phyloP scores from a whole-genome alignment of 2,888 invertebrate genomes.

The Pristionchus mayeri region DNA sequence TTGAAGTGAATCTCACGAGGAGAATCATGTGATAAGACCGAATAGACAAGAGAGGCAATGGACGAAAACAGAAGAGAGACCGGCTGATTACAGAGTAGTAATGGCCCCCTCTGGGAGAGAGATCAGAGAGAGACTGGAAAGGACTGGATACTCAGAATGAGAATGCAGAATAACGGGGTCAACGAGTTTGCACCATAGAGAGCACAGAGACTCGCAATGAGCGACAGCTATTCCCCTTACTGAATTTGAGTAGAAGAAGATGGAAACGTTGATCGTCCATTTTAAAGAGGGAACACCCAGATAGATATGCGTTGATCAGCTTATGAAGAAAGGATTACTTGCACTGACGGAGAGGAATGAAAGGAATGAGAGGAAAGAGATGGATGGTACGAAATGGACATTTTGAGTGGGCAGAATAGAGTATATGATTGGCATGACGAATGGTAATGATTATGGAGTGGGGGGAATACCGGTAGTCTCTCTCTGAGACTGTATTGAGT shows the following conservation, averaged over 20 bases:
- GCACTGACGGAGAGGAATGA: too few relatives aligned
- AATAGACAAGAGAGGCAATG: not conserved
- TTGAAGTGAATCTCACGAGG: not conserved
- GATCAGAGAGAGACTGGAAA: not conserved
- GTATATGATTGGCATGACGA: constrained; percentile 10
- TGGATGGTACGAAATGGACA: not conserved
- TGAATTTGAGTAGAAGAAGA: not conserved
- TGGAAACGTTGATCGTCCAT: not conserved
- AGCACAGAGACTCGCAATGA: not conserved
- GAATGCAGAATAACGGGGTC: constrained; percentile 39
- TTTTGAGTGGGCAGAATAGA: not conserved
- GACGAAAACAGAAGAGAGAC: not conserved
- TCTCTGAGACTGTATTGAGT: constrained; percentile 32
- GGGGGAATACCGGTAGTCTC: constrained; percentile 15
- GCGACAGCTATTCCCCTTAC: not conserved
- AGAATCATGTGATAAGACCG: constrained; percentile 22
- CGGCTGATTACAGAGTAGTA: not conserved
- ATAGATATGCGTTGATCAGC: not conserved
- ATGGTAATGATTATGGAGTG: constrained; percentile 32
- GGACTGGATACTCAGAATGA: not conserved
- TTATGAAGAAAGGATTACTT: not conserved
- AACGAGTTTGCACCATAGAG: constrained; percentile 34
- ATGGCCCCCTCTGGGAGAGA: not conserved
- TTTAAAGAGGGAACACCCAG: constrained; percentile 7
- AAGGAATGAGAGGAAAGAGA: not conserved